Evolutionary conservation across 2,113 vertebrate species (phyloP).

Genomic region (Emberiza fucata): DNA sequence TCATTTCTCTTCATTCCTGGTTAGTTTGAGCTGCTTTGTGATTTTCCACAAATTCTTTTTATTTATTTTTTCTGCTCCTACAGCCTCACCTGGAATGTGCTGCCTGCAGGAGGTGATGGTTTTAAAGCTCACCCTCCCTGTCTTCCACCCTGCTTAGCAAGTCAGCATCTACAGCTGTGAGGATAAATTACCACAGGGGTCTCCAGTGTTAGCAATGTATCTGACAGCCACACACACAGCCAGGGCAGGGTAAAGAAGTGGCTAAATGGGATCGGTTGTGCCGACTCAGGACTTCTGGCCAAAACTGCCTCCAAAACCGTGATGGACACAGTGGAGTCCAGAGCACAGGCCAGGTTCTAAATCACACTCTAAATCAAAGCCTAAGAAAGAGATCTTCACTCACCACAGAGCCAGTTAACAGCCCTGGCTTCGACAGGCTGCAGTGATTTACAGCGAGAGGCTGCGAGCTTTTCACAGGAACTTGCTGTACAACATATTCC

Average conservation of each 20-base stretch:
- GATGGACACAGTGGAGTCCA: constrained; percentile 18
- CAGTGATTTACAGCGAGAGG: background rate
- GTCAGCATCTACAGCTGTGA: background rate
- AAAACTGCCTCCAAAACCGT: background rate
- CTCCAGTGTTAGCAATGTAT: background rate
- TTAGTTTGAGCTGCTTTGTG: background rate
- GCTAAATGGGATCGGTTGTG: background rate
- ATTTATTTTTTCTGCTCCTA: background rate
- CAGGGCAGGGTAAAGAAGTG: background rate
- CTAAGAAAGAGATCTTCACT: constrained; percentile 31
- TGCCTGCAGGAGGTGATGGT: background rate
- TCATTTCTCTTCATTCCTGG: background rate
- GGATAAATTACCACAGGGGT: constrained; percentile 18
- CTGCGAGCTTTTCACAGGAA: background rate
- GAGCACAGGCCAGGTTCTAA: constrained; percentile 1
- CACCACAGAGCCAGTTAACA: background rate
- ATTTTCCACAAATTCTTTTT: background rate
- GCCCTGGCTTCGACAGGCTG: background rate
- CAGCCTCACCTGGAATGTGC: background rate
- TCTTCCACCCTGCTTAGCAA: background rate
- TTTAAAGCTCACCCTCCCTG: background rate
- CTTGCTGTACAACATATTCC: background rate
- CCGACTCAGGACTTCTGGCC: constrained; percentile 22
- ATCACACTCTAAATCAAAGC: constrained; percentile 28
- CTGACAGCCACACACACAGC: background rate